Conservation (phyloP, 2,888 invertebrate genomes). For the Didymodactylos carnosus region DNA sequence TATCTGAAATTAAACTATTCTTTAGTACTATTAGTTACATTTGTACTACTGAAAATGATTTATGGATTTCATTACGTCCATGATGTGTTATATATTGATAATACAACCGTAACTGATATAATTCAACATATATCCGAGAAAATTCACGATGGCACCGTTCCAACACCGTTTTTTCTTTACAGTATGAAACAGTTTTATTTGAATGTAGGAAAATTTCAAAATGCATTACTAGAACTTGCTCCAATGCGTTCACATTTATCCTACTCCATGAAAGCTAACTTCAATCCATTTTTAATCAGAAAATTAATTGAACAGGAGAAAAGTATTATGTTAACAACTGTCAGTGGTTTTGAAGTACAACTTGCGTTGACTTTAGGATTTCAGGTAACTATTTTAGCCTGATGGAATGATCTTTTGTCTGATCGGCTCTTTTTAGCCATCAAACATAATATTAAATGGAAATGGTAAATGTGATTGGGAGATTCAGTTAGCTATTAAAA, state of each 20-base stretch:
- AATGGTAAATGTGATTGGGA: slow-evolving; percentile 34
- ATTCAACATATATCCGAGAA: not conserved
- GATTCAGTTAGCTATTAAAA: slow-evolving; percentile 26
- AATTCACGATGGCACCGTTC: no score
- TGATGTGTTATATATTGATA: not conserved
- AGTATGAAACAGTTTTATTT: not conserved
- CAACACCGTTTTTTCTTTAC: not conserved
- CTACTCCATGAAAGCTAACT: slow-evolving; percentile 33
- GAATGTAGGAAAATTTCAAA: not conserved
- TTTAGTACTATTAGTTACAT: no score
- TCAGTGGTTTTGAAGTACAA: slow-evolving; percentile 32
- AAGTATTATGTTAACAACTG: slow-evolving; percentile 22
- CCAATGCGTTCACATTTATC: slow-evolving; percentile 16
- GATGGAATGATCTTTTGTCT: not conserved
- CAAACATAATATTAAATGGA: slow-evolving; percentile 27
- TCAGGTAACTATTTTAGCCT: slow-evolving; percentile 21
- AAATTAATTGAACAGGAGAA: no score
- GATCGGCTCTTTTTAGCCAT: not conserved
- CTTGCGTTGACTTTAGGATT: slow-evolving; percentile 30
- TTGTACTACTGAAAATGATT: not conserved
- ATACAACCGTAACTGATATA: not conserved
- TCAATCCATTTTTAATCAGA: slow-evolving; percentile 23
- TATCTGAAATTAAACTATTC: no score
- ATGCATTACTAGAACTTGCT: not conserved
- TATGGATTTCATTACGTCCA: not conserved